A percentile compares a stretch with the other conserved stretches of the same genome.
Evolutionary conservation across 2,888 invertebrate species (phyloP).

Genomic region (Apodemia hepburni): DNA sequence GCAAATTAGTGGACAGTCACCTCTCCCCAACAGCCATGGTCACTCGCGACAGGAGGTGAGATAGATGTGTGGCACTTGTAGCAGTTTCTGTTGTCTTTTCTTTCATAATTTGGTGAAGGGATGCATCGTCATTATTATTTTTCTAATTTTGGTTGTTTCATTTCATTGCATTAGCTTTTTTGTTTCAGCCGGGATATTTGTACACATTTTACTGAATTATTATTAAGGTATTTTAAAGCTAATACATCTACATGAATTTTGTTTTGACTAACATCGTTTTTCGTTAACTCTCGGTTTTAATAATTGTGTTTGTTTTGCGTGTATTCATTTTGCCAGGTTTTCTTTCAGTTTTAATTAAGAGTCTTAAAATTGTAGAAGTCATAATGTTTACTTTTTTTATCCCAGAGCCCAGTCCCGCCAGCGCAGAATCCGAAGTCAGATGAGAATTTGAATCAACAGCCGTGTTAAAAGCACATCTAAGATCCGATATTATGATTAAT

Average conservation of each 20-base stretch:
- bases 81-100: constrained; percentile 25
- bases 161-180: constrained; percentile 39
- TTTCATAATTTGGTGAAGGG: constrained; percentile 49
- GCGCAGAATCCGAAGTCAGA: constrained; percentile 83
- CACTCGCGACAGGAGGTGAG: constrained; percentile 76
- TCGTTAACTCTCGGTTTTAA: constrained; percentile 14
- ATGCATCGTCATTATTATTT: constrained; percentile 31
- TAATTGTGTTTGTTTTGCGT: background rate
- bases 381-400: constrained; percentile 44
- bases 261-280: constrained; percentile 33
- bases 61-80: constrained; percentile 34
- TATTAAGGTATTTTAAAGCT: constrained; percentile 36
- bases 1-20: constrained; percentile 81
- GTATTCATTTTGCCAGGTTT: background rate
- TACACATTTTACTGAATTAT: constrained; percentile 71
- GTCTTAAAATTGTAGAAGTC: too few species aligned
- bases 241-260: constrained; percentile 29
- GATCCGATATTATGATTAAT: constrained; percentile 22
- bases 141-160: constrained; percentile 32
- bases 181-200: constrained; percentile 77
- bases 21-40: constrained; percentile 57
- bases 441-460: constrained; percentile 87
- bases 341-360: too few species aligned
- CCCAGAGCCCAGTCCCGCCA: constrained; percentile 85
- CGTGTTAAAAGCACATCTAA: constrained; percentile 61